These are phyloP conservation scores for Lymantria dispar DNA, from an alignment of 2,888 invertebrate species.

Conservation along the genomic window DNA sequence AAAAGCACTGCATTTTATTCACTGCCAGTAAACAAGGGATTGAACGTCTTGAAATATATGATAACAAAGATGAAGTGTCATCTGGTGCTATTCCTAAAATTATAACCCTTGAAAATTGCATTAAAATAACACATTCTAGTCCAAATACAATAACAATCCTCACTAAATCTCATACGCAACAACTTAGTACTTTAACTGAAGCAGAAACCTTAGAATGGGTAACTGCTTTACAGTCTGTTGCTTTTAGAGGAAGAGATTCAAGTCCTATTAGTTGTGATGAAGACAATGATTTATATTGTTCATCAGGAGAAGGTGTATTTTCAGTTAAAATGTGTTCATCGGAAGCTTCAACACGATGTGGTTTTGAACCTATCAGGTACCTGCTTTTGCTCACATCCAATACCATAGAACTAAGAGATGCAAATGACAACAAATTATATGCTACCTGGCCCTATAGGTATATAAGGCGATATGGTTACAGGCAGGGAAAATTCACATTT, in stretches of 20 bases:
- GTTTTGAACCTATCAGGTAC: conserved; percentile 87
- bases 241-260: conserved; percentile 87
- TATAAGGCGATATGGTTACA: conserved; percentile 92
- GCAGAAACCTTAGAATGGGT: conserved; percentile 90
- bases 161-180: conserved; percentile 88
- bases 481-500: conserved; percentile 92
- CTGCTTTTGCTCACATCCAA: conserved; percentile 88
- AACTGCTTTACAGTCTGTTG: conserved; percentile 89
- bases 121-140: conserved; percentile 89
- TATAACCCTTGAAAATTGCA: conserved; percentile 92
- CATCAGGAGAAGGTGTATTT: conserved; percentile 91
- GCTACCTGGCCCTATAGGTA: conserved; percentile 93
- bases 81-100: conserved; percentile 86
- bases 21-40: conserved; percentile 93
- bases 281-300: conserved; percentile 94
- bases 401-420: conserved; percentile 88
- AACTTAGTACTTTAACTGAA: conserved; percentile 83
- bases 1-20: conserved; percentile 89
- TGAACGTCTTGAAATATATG: conserved; percentile 92
- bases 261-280: conserved; percentile 87
- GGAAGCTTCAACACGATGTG: conserved; percentile 89
- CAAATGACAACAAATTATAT: conserved; percentile 84
- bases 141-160: conserved; percentile 86
- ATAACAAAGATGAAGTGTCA: conserved; percentile 87
- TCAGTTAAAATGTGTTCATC: conserved; percentile 89